phyloP scores from a whole-genome alignment of 35 echinoderm and acorn worm genomes.

The Diadema setosum region DNA sequence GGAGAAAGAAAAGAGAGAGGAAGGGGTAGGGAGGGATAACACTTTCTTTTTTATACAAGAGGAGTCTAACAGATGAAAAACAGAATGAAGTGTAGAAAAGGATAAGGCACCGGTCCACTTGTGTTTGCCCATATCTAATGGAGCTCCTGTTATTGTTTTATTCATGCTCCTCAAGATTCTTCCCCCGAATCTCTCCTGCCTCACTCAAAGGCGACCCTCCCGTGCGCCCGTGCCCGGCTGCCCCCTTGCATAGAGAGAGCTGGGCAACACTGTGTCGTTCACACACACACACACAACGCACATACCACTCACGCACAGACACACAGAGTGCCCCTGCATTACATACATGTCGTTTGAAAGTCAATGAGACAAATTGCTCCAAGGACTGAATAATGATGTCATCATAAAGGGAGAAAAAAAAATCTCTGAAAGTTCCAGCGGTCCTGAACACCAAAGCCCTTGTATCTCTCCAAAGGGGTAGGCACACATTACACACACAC shows the following conservation, averaged over 20 bases:
- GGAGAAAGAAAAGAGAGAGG: too few relatives aligned
- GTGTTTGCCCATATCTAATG: neutral
- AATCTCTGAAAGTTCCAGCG: neutral
- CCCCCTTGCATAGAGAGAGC: neutral
- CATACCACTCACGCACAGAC: neutral
- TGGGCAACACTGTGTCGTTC: conserved; percentile 3
- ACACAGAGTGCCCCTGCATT: conserved; percentile 15
- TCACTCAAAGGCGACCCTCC: neutral
- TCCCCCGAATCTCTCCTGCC: neutral
- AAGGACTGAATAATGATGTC: conserved; percentile 29
- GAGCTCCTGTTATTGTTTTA: neutral
- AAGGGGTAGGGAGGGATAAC: too few relatives aligned
- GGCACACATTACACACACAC: too few relatives aligned
- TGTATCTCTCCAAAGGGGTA: too few relatives aligned
- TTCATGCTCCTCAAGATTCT: neutral
- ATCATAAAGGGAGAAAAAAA: too few relatives aligned
- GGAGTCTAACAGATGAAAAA: too few relatives aligned
- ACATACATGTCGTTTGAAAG: conserved; percentile 29
- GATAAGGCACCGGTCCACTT: too few relatives aligned
- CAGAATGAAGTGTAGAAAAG: too few relatives aligned
- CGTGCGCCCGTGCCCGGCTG: too few relatives aligned
- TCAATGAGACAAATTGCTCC: conserved; percentile 32
- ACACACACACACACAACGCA: neutral
- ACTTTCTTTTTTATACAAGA: too few relatives aligned
- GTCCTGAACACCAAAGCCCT: too few relatives aligned